These are phyloP conservation scores for Menura novaehollandiae DNA, from an alignment of 2,113 vertebrate species.

Conservation along the genomic window DNA sequence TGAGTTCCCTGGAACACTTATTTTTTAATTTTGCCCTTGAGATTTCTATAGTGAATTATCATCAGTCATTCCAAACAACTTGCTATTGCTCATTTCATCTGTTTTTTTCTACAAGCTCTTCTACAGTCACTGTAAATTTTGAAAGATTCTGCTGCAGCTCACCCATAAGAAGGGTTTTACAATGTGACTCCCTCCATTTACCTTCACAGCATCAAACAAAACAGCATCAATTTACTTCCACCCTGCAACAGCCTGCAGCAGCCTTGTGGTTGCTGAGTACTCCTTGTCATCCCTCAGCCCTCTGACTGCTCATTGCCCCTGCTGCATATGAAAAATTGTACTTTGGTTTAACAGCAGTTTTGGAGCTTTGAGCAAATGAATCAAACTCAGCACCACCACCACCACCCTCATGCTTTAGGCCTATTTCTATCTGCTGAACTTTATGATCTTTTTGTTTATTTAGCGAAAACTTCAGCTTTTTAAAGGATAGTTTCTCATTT, in stretches of 20 bases:
- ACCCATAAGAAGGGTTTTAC: neutral
- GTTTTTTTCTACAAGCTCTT: neutral
- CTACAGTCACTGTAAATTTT: neutral
- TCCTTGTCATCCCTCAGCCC: neutral
- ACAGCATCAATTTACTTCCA: neutral
- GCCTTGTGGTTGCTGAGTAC: neutral
- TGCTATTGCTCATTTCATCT: neutral
- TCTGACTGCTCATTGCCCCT: neutral
- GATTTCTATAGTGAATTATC: neutral
- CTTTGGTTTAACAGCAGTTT: neutral
- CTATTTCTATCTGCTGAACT: neutral
- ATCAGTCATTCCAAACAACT: neutral
- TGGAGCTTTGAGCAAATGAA: neutral
- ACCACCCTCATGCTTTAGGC: fast-evolving
- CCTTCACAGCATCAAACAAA: neutral
- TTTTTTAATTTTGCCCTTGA: neutral
- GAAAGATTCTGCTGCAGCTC: neutral
- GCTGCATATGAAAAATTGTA: neutral
- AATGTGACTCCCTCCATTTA: neutral
- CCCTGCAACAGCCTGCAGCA: neutral
- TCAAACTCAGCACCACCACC: neutral
- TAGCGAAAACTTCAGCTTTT: neutral
- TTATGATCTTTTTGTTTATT: neutral
- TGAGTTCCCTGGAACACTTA: neutral
- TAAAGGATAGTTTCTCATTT: neutral